Base-by-base conservation (phyloP, 2,888 invertebrate species). In the Erebia palarica region DNA sequence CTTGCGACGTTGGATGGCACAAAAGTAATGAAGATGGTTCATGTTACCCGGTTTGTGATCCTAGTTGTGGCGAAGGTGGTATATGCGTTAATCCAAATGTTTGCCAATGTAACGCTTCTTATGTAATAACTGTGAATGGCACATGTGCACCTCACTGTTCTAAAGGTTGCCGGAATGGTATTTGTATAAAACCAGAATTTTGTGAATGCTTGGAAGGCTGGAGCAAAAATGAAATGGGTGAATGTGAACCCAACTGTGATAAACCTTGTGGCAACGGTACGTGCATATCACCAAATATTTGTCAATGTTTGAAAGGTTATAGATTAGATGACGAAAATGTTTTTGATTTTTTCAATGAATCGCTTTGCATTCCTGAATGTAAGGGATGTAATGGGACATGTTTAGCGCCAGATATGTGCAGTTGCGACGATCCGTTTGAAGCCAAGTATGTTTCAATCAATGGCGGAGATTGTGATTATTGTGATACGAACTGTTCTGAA, bases 61-160 rank as follows among this genome's bases (percentile, higher is more conserved):
- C 86, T 10, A 84, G 85, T 14, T 94, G 94, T 65, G 80, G 84
- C 1, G 93, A 95, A 60, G 68, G 68, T 78, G 94, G 94, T 10
- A 76, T 71, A 2, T 94, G 94, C 76, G 79, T 88, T 0, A 87
- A 87, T 1, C 94, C 94, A 1, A 86, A 93, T 66, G 82, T 81
- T 0, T 94, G 94, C 75, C 73, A 86, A 65, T 94, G 94, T 75
- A 78, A 86, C 7, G 76, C 82, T 0, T 92, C 91, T 1, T 94
- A 90, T 76, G 76, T 75, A 65, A 77, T 75, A 65, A 76, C 78
- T 4, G 76, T 73, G 5, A 67, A 69, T 4, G 77, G 79, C 21
- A 72, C 66, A 5, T 86, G 86, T 70, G 71, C 78, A 13, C 83
- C 84, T 1, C 71, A 77, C 68, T 84, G 85, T 58, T 78, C 79